Evolutionary conservation across 2,113 vertebrate genomes (phyloP).

Genomic region (Clupea harengus): DNA sequence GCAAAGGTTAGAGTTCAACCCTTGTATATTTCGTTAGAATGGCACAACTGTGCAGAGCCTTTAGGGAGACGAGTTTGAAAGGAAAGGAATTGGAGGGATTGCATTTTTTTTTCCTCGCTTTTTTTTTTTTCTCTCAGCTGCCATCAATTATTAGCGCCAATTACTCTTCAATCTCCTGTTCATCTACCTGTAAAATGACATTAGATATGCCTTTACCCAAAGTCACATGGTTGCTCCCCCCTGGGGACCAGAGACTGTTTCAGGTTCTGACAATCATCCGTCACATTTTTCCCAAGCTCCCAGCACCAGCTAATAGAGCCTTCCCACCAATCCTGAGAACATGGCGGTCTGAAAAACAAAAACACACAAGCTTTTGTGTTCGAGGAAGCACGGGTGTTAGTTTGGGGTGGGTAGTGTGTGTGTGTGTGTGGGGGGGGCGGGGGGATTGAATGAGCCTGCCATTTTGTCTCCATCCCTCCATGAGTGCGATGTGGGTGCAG

Average conservation of each 20-base stretch:
- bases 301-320: neutral
- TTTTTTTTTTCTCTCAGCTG: conserved; percentile 56
- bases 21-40: conserved; percentile 70
- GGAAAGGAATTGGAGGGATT: conserved; percentile 47
- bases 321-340: neutral
- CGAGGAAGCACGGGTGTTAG: conserved; percentile 57
- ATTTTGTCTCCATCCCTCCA: conserved; percentile 43
- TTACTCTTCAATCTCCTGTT: conserved; percentile 72
- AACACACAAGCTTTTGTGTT: conserved; percentile 56
- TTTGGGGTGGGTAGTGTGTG: conserved; percentile 38
- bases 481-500: conserved; percentile 46
- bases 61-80: conserved; percentile 36
- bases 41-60: conserved; percentile 58
- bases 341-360: conserved; percentile 26
- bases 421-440: conserved; percentile 43
- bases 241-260: neutral
- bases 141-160: conserved; percentile 77
- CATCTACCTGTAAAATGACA: conserved; percentile 79
- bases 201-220: conserved; percentile 74
- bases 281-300: neutral
- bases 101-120: conserved; percentile 13
- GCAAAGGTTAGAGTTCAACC: conserved; percentile 73
- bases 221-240: conserved; percentile 42
- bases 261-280: conserved; percentile 1
- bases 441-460: conserved; percentile 31